Base-by-base conservation (phyloP, 2,888 invertebrate species). In the Drosophila gaucha region DNA sequence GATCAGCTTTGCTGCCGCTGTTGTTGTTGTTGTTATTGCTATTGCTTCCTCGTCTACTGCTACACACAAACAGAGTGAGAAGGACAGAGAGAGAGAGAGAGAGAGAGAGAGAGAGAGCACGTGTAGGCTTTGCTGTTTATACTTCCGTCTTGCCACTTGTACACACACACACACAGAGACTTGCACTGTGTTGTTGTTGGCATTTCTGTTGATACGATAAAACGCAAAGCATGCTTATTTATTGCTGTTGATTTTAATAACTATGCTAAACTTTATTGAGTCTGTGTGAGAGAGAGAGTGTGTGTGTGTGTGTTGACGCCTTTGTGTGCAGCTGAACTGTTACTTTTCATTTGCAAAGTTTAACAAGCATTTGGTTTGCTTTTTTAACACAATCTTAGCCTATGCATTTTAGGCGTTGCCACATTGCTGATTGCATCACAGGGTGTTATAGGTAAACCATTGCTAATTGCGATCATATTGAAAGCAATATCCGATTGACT, bases 211-310 rank as follows among this genome's bases (percentile, higher is more conserved):
- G 59, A 65, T 71, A 50, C 56, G 70, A 71, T 57, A 68, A 69
- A 79, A 67, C 72, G 75, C 86, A 85, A 79, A 79, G 79, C 72
- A 85, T 85, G 83, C 76, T 82, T 79, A 80, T 80, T 85, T 80
- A 80, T 80, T 75, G 86, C 83, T 76, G 86, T 82, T 82, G 86
- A 80, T 85, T 80, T 80, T 80, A 80, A 85, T 80, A 86, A 85
- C 68, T 75, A 75, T 72, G 79, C 68, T 57, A 56, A 72, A 68
- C 60, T 64, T 66, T 75, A 75, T 75, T 75, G 71, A 38, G 60
- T 54, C 22, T 38, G 30, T 57, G 18, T 41, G 47, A 20, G 30
- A 44, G 16, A 26, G 10, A 12, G 24, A 28, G 5, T 30, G 3
- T 24, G 9, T 28, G 14, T 39, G 38, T 22, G 20, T 50, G 46